Percentiles rank a stretch among this genome's conserved stretches.
Evolutionary conservation across 2,888 invertebrate species (phyloP).

Genomic region (Lasioglossum marginatum): DNA sequence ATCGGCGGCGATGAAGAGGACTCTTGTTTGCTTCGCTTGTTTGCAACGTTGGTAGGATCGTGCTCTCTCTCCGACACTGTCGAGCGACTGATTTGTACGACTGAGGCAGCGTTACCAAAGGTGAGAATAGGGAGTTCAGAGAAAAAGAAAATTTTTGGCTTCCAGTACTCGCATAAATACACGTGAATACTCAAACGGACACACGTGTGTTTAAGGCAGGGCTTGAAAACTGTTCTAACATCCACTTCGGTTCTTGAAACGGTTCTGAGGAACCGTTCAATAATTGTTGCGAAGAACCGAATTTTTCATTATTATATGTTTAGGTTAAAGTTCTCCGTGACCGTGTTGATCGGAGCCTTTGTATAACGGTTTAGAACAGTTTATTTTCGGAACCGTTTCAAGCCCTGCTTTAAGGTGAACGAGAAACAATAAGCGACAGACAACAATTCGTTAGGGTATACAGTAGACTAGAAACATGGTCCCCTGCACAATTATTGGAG

Average conservation of each 20-base stretch:
- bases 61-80: conserved; percentile 29
- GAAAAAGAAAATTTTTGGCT: conserved; percentile 36
- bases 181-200: not conserved
- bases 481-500: conserved; percentile 40
- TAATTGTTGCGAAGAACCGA: not conserved
- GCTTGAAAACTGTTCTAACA: not conserved
- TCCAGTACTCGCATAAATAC: conserved; percentile 33
- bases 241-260: not conserved
- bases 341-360: not conserved
- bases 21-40: conserved; percentile 36
- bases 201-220: not conserved
- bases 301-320: not conserved
- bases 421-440: conserved; percentile 20
- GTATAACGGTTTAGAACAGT: not conserved
- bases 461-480: conserved; percentile 36
- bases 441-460: conserved; percentile 43
- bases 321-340: not conserved
- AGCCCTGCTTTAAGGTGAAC: not conserved
- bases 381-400: not conserved
- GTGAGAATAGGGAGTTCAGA: conserved; percentile 30
- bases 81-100: conserved; percentile 38
- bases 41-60: conserved; percentile 37
- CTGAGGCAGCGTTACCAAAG: conserved; percentile 59
- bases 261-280: not conserved
- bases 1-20: not conserved